phyloP scores from a whole-genome alignment of 2,888 invertebrate species.

The Chaetogeoica ovagalla region DNA sequence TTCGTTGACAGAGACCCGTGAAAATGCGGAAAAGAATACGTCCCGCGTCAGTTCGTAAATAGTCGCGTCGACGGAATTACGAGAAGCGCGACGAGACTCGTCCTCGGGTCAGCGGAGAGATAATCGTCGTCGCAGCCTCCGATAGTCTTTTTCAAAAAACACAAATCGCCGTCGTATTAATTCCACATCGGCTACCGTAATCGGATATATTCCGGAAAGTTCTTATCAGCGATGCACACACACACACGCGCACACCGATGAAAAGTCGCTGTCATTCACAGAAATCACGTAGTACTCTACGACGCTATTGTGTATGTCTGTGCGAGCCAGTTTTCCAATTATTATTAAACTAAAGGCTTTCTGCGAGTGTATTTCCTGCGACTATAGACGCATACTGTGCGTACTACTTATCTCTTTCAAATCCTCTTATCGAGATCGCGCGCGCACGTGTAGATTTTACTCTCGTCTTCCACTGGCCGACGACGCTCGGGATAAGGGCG shows the following conservation, averaged over 20 bases:
- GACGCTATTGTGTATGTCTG: conserved; percentile 4
- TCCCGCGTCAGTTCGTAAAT: conserved; percentile 1
- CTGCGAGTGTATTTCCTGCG: conserved; percentile 24
- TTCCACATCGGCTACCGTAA: conserved; percentile 33
- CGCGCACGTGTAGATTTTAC: neutral
- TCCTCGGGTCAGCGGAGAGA: neutral
- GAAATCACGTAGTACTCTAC: conserved; percentile 47
- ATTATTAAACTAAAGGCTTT: conserved; percentile 36
- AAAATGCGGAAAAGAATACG: neutral
- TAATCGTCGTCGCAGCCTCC: neutral
- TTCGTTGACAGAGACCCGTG: neutral
- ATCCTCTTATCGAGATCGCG: neutral
- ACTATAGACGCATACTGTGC: no score
- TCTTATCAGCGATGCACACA: conserved; percentile 32
- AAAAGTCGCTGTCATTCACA: conserved; percentile 46
- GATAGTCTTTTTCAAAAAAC: conserved; percentile 16
- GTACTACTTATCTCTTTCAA: conserved; percentile 37
- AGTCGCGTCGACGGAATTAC: neutral
- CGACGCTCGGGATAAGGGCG: no score
- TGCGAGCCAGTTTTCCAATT: conserved; percentile 35
- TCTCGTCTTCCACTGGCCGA: neutral
- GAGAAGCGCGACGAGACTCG: neutral
- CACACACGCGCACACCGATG: conserved; percentile 30
- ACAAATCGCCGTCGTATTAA: conserved; percentile 7
- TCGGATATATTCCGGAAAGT: conserved; percentile 44